Evolutionary conservation across 2,797 vertebrate species (phyloP).

Genomic region (Helicolenus hilgendorfi): DNA sequence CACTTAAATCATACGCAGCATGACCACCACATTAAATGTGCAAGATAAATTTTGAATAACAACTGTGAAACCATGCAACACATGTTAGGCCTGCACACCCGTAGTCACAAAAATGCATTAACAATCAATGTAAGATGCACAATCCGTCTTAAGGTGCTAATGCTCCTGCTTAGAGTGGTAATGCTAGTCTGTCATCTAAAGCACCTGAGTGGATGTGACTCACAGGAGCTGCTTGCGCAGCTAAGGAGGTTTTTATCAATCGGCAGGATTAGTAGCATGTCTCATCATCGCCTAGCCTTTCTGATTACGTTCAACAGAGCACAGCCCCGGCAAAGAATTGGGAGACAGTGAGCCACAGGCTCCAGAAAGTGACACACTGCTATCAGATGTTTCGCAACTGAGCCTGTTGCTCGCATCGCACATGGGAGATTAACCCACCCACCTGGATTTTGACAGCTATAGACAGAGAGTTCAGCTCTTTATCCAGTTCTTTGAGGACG

Average conservation of each 20-base stretch:
- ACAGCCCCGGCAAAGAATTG: constrained; percentile 1
- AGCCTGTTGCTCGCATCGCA: constrained; percentile 14
- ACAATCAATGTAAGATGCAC: constrained; percentile 60
- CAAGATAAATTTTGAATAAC: background rate
- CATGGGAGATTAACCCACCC: constrained; percentile 52
- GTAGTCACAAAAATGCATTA: constrained; percentile 11
- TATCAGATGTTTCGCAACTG: constrained; percentile 13
- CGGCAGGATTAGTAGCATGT: constrained; percentile 53
- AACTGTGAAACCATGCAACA: background rate
- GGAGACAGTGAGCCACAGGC: constrained; percentile 31
- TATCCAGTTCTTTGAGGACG: constrained; percentile 91
- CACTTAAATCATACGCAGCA: background rate
- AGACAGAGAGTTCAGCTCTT: constrained; percentile 90
- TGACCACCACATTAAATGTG: background rate
- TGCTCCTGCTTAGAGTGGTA: constrained; percentile 51
- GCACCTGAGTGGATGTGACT: constrained; percentile 63
- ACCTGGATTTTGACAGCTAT: constrained; percentile 94
- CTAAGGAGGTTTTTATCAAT: constrained; percentile 64
- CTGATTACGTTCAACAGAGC: constrained; percentile 25
- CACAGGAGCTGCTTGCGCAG: constrained; percentile 46
- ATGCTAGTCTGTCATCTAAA: constrained; percentile 51
- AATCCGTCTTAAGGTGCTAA: constrained; percentile 59
- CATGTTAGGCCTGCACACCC: background rate
- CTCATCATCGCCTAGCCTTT: constrained; percentile 32
- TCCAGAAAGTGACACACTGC: constrained; percentile 1